Evolutionary conservation across 1,140 invertebrate species (phyloP).

Genomic region (Aethina tumida): DNA sequence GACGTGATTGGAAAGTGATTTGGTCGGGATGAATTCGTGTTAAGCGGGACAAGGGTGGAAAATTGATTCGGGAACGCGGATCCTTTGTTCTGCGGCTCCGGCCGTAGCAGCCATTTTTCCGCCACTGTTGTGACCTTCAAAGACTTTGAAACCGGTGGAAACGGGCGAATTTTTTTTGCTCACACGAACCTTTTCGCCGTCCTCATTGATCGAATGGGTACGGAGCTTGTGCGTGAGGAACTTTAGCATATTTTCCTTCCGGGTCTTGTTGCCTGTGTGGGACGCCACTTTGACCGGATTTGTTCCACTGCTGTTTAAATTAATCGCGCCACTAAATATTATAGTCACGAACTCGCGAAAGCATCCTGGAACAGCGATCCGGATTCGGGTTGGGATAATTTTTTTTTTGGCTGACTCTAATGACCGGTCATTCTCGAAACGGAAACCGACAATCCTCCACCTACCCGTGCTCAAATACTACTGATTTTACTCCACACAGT

Average conservation of each 20-base stretch:
- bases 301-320: conserved; percentile 5
- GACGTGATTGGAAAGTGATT: too few species aligned
- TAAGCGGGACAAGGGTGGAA: conserved; percentile 6
- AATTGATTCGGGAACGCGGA: conserved; percentile 21
- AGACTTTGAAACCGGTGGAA: conserved; percentile 26
- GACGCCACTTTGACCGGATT: conserved; percentile 29
- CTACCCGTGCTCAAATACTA: conserved; percentile 17
- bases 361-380: conserved; percentile 1
- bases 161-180: conserved; percentile 5
- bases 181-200: conserved; percentile 39
- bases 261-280: conserved; percentile 21
- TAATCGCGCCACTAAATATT: neutral
- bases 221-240: conserved; percentile 69
- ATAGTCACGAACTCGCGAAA: conserved; percentile 7
- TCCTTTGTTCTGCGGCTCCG: conserved; percentile 33
- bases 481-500: conserved; percentile 16
- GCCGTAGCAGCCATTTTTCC: conserved; percentile 34
- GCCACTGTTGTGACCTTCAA: conserved; percentile 33
- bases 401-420: conserved; percentile 8
- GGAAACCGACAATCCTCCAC: conserved; percentile 13
- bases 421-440: conserved; percentile 6
- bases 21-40: neutral
- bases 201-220: conserved; percentile 71
- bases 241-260: conserved; percentile 57
- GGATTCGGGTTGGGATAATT: neutral